Evolutionary conservation across 2,888 invertebrate species (phyloP).

Genomic region (Drepana falcataria): DNA sequence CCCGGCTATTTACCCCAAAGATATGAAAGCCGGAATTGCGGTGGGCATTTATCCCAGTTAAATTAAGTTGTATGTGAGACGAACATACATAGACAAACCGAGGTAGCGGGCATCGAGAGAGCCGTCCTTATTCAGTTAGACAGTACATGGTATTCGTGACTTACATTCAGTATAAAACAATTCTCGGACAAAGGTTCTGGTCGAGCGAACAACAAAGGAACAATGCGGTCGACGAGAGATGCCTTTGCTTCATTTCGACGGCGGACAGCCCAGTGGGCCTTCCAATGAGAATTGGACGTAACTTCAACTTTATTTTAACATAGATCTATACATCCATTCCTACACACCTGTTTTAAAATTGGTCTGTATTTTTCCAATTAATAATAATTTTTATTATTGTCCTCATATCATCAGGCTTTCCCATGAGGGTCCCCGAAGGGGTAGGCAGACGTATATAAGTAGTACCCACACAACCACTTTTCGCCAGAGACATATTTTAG

Average conservation of each 20-base stretch:
- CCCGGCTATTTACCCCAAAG: no score
- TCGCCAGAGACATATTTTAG: no score
- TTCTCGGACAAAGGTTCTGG: slow-evolving; percentile 74
- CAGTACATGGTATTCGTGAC: slow-evolving; percentile 75
- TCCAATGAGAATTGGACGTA: slow-evolving; percentile 14
- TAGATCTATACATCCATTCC: no score
- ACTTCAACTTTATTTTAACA: background rate
- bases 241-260: slow-evolving; percentile 70
- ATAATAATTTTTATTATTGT: no score
- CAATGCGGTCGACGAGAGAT: slow-evolving; percentile 61
- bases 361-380: no score
- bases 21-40: no score
- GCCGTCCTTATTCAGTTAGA: slow-evolving; percentile 66
- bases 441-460: no score
- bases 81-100: slow-evolving; percentile 35
- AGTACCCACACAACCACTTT: no score
- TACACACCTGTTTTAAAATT: no score
- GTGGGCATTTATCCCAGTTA: slow-evolving; percentile 9
- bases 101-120: slow-evolving; percentile 46
- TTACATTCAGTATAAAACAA: slow-evolving; percentile 77
- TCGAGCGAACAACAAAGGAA: slow-evolving; percentile 70
- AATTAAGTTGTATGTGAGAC: slow-evolving; percentile 58
- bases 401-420: no score
- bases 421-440: no score
- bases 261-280: slow-evolving; percentile 50